phyloP scores from a whole-genome alignment of 2,888 invertebrate species.

The Aleiodes leptofemur region DNA sequence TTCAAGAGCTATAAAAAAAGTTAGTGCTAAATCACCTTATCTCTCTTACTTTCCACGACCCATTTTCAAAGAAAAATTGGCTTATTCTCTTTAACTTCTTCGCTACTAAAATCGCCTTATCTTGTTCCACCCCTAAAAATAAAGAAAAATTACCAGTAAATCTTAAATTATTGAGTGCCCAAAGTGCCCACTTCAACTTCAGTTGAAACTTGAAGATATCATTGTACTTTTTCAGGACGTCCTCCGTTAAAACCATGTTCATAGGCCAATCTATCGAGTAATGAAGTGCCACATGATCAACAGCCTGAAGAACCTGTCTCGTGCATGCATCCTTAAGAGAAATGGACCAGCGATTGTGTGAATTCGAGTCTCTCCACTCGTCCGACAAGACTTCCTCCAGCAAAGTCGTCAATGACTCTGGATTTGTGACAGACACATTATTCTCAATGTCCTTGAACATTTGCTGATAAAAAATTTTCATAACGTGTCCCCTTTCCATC shows the following conservation, averaged over 20 bases:
- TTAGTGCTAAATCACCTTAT: too few relatives aligned
- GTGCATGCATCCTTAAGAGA: slow-evolving; percentile 62
- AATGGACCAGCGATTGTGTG: slow-evolving; percentile 68
- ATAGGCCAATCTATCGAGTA: slow-evolving; percentile 74
- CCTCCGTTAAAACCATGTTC: slow-evolving; percentile 70
- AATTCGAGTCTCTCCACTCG: slow-evolving; percentile 74
- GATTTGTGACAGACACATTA: slow-evolving; percentile 74
- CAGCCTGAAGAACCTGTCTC: slow-evolving; percentile 67
- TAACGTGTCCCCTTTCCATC: slow-evolving; percentile 77
- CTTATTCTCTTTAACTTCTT: background rate
- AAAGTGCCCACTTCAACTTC: slow-evolving; percentile 78
- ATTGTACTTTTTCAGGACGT: slow-evolving; percentile 70
- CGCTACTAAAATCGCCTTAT: too few relatives aligned
- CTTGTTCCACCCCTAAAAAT: too few relatives aligned
- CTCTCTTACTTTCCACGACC: too few relatives aligned
- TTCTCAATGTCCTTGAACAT: slow-evolving; percentile 77
- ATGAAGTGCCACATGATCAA: slow-evolving; percentile 67
- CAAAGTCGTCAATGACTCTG: slow-evolving; percentile 74
- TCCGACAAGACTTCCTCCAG: slow-evolving; percentile 76
- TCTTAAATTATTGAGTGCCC: slow-evolving; percentile 76
- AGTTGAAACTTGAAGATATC: slow-evolving; percentile 76
- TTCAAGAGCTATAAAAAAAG: too few relatives aligned
- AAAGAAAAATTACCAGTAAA: slow-evolving; percentile 68
- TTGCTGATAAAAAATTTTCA: slow-evolving; percentile 76
- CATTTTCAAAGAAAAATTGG: too few relatives aligned